Conservation (phyloP, 2,888 invertebrate genomes). For the Artemia sinica region DNA sequence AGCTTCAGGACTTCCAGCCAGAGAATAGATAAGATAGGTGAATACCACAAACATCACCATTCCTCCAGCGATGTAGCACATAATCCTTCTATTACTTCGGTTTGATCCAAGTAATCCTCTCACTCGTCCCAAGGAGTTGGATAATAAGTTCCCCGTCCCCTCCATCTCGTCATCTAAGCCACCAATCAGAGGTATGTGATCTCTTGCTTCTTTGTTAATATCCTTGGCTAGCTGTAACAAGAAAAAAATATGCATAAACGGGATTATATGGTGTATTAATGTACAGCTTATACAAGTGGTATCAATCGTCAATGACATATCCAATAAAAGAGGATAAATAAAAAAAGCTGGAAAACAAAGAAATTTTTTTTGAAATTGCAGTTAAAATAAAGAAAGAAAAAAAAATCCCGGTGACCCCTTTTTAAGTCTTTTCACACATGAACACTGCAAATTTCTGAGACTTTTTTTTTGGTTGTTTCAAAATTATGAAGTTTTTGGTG, state of each 20-base stretch:
- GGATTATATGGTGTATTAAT: no score
- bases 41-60: constrained; percentile 11
- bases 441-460: no score
- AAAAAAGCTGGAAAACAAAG: no score
- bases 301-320: no score
- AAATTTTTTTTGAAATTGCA: no score
- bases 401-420: no score
- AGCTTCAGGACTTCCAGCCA: neutral
- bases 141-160: constrained; percentile 20
- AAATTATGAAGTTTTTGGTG: no score
- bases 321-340: no score
- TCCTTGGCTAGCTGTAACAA: constrained; percentile 22
- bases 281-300: no score
- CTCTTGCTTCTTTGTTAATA: constrained; percentile 24
- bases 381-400: no score
- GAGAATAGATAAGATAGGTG: constrained; percentile 1
- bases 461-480: no score
- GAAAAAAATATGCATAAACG: neutral
- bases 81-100: constrained; percentile 14
- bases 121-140: constrained; percentile 7
- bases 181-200: constrained; percentile 22
- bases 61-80: constrained; percentile 12
- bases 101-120: constrained; percentile 6
- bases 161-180: constrained; percentile 24
- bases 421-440: no score